Conservation (phyloP, 1,140 invertebrate genomes). For the Eumeta japonica region DNA sequence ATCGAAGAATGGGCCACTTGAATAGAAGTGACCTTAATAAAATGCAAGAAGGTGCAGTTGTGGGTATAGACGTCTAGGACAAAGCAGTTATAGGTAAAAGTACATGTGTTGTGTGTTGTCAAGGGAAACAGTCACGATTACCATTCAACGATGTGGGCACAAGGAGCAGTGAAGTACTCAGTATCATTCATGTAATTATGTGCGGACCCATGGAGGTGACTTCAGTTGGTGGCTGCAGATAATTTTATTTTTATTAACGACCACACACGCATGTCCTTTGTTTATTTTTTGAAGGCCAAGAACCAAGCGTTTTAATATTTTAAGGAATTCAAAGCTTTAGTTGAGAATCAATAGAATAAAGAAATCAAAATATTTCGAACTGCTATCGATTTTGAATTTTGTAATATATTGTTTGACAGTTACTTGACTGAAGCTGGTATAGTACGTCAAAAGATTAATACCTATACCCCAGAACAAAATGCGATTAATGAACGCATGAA, state of each 20-base stretch:
- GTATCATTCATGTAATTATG: slow-evolving; percentile 25
- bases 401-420: slow-evolving; percentile 17
- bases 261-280: slow-evolving; percentile 2
- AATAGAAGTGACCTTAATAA: slow-evolving; percentile 9
- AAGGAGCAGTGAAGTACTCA: slow-evolving; percentile 2
- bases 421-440: too few species aligned
- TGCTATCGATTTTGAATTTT: slow-evolving; percentile 35
- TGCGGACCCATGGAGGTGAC: slow-evolving; percentile 35
- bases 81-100: slow-evolving; percentile 2
- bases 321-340: slow-evolving; percentile 1
- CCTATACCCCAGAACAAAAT: slow-evolving; percentile 53
- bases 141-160: slow-evolving; percentile 11
- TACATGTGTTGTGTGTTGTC: too few species aligned
- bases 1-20: slow-evolving; percentile 10
- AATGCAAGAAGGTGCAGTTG: slow-evolving; percentile 12
- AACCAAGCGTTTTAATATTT: slow-evolving; percentile 1
- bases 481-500: slow-evolving; percentile 27
- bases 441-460: slow-evolving; percentile 20
- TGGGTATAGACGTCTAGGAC: slow-evolving; percentile 8
- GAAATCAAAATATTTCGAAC: slow-evolving; percentile 25
- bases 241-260: slow-evolving; percentile 23
- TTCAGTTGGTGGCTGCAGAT: slow-evolving; percentile 25
- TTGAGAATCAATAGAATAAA: slow-evolving; percentile 12
- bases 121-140: slow-evolving; percentile 17
- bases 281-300: slow-evolving; percentile 5